These are phyloP conservation scores for Buphagus erythrorhynchus DNA, from an alignment of 2,797 vertebrate species.

Conservation along the genomic window DNA sequence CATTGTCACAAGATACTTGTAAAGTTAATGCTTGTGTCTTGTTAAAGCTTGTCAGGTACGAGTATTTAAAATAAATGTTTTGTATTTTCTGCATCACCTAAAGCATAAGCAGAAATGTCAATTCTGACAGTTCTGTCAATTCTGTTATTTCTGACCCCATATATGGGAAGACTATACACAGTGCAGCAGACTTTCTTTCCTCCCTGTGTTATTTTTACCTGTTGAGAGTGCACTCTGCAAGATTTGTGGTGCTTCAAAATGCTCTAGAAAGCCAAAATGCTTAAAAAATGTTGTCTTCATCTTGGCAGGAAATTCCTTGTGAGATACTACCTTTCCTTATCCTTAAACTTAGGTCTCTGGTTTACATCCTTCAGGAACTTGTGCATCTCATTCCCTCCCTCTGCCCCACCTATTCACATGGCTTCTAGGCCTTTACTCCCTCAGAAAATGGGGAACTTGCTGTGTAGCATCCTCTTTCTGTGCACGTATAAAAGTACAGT, in stretches of 20 bases:
- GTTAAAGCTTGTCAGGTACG: neutral
- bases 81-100: neutral
- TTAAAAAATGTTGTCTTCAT: neutral
- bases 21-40: neutral
- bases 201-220: neutral
- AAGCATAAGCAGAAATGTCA: neutral
- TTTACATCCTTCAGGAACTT: neutral
- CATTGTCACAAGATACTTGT: neutral
- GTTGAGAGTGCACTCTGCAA: neutral
- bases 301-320: neutral
- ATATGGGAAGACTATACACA: neutral
- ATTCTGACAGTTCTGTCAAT: too few relatives aligned
- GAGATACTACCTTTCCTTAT: neutral
- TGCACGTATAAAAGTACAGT: neutral
- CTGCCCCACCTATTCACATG: neutral
- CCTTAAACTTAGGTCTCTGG: neutral
- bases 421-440: neutral
- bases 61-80: neutral
- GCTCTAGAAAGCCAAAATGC: neutral
- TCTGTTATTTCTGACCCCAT: neutral
- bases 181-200: neutral
- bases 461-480: neutral
- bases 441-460: neutral
- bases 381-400: neutral
- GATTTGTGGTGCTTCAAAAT: neutral